Base-by-base conservation (phyloP, 1,140 invertebrate species). In the Cephus cinctus region DNA sequence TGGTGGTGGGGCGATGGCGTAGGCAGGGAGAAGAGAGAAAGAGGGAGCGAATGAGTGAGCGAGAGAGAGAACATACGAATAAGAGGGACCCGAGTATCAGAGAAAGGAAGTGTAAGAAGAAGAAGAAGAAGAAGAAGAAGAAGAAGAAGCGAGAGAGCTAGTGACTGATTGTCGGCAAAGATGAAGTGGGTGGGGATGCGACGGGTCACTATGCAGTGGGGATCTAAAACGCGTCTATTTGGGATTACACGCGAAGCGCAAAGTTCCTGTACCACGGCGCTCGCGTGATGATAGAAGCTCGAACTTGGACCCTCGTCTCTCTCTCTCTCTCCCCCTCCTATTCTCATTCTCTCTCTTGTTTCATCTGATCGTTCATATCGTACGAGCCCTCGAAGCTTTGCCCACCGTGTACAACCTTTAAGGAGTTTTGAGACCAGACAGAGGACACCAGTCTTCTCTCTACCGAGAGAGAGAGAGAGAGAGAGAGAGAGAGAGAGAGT, bases 401-500 rank as follows among this genome's bases (percentile, higher is more conserved):
- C 31, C 27, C 43, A n/a, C n/a, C n/a, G n/a, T n/a, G n/a, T n/a
- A n/a, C n/a, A n/a, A n/a, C n/a, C n/a, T n/a, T n/a, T n/a, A n/a
- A n/a, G n/a, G n/a, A n/a, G n/a, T n/a, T n/a, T n/a, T n/a, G n/a
- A n/a, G n/a, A n/a, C n/a, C n/a, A 25, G 22, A 36, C 30, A 19
- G 34, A 40, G 20, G 39, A 38, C 35, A 27, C 15, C 22, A 14
- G 32, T n/a, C n/a, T n/a, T n/a, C n/a, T n/a, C n/a, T n/a, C n/a
- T n/a, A n/a, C n/a, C 19, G 14, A 21, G 9, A 46, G 4, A 46
- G n/a, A 30, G 21, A 30, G 5, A 11, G 27, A 47, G 19, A 39
- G 27, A 42, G 30, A 23, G 38, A 20, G 39, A 43, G 49, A 43
- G 47, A 50, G 46, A 52, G 35, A 48, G 55, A 54, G 56, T 30